Evolutionary conservation across 2,888 invertebrate genomes (phyloP).

Genomic region (Polylopha cassiicola): DNA sequence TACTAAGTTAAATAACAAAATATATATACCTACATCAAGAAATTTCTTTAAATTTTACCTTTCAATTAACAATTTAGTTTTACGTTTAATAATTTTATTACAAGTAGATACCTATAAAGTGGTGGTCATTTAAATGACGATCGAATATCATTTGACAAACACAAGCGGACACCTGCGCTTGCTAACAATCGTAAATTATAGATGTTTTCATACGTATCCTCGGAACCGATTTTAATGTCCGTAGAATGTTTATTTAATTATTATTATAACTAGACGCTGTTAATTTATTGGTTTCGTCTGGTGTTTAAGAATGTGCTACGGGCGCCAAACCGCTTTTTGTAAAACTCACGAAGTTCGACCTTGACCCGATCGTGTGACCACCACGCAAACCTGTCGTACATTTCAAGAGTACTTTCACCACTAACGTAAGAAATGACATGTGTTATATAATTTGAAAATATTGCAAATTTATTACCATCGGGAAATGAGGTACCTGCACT

Average conservation of each 20-base stretch:
- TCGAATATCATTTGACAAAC: conserved; percentile 29
- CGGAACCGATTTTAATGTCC: conserved; percentile 29
- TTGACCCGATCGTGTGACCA: conserved; percentile 52
- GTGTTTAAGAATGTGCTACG: conserved; percentile 48
- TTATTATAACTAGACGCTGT: conserved; percentile 43
- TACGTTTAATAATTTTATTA: no score
- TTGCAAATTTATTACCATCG: no score
- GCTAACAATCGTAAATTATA: conserved; percentile 38
- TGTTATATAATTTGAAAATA: no score
- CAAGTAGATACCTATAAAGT: no score
- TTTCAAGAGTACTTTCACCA: conserved; percentile 67
- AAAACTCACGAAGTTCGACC: conserved; percentile 41
- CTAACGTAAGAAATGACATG: no score
- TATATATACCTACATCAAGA: no score
- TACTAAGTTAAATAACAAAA: no score
- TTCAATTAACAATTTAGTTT: no score
- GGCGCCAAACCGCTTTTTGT: conserved; percentile 59
- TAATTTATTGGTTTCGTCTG: conserved; percentile 51
- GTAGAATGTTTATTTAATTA: conserved; percentile 32
- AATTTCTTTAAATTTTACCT: no score
- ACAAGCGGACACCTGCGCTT: conserved; percentile 42
- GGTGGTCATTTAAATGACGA: conserved; percentile 1
- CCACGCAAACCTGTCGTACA: conserved; percentile 57
- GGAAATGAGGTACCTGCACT: no score
- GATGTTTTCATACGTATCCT: conserved; percentile 36